Base-by-base conservation (phyloP, 2,113 vertebrate genomes). In the Nipponia nippon region DNA sequence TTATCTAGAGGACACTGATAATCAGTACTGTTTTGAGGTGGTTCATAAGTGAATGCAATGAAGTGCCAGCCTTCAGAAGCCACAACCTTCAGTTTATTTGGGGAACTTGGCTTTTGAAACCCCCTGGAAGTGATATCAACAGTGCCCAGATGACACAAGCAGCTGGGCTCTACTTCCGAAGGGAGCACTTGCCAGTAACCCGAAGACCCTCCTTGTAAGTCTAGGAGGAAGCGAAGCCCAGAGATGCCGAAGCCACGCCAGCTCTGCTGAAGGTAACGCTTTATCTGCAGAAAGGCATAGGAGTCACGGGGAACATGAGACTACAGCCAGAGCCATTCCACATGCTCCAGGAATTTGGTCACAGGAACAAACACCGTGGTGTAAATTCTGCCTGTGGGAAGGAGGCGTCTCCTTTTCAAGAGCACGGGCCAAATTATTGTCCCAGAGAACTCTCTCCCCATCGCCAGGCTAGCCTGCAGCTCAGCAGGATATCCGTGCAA, bases 331-430 rank as follows among this genome's bases (percentile, higher is more conserved):
- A 93, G 77, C 49, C 29, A 42, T 90, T 75, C n/a, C 87, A 81
- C 85, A 46, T 71, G 69, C 83, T 96, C 63, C 88, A 94, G 72
- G 90, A 92, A 95, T 94, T 58, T 46, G 50, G 38, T 78, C 70
- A 58, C 61, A 94, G 95, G 90, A 95, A 81, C 49, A 92, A 97
- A 92, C 89, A 77, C 49, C 1, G 0, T n/a, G 73, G 80, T 92
- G 77, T 91, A 84, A 96, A 95, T 95, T 63, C 91, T 94, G 61
- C n/a, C 75, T 0, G 0, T 34, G 77, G 53, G 19, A 94, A 90
- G 73, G 34, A 84, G 73, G 27, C 2, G 2, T 56, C 81, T 94
- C 55, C 49, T 95, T 94, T 76, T 47, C 61, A 76, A 79, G 44
- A 61, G 29, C 3, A 4, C 17, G 8, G 72, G 72, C 55, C 80